Conservation (phyloP, 2,888 invertebrate species). For the Sussaba pulchella region DNA sequence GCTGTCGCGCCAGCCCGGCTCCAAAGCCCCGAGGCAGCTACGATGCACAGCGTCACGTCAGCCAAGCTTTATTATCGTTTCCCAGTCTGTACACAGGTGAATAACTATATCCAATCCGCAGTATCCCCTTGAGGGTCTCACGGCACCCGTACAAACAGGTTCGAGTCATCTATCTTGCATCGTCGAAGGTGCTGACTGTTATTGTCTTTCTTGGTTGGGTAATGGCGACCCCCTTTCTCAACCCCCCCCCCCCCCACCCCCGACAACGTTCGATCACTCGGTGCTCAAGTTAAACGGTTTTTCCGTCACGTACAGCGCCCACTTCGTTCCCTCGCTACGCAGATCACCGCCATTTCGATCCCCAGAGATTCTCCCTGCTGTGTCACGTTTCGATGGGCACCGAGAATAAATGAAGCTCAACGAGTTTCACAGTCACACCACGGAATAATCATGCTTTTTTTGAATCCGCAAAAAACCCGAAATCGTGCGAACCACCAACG, state of each 20-base stretch:
- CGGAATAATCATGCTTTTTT: conserved; percentile 28
- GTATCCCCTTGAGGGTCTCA: neutral
- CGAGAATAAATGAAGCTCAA: conserved; percentile 49
- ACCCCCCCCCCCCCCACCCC: neutral
- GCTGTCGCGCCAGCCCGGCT: conserved; percentile 8
- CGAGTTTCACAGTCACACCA: neutral
- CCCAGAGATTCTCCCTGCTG: conserved; percentile 24
- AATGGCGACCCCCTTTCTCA: conserved; percentile 11
- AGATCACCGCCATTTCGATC: conserved; percentile 36
- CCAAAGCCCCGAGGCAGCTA: conserved; percentile 13
- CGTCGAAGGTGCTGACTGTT: conserved; percentile 20
- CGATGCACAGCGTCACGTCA: conserved; percentile 21
- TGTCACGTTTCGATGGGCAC: conserved; percentile 21
- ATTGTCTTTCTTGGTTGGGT: conserved; percentile 38
- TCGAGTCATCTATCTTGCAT: conserved; percentile 23
- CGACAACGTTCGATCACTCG: conserved; percentile 31
- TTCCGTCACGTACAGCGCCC: conserved; percentile 26
- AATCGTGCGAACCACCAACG: conserved; percentile 15
- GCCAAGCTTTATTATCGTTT: conserved; percentile 41
- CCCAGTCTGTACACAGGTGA: conserved; percentile 11
- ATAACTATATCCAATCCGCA: conserved; percentile 9
- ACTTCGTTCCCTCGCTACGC: conserved; percentile 3
- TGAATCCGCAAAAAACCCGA: conserved; percentile 56
- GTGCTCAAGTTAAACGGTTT: conserved; percentile 39
- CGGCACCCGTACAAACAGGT: conserved; percentile 39